phyloP scores from a whole-genome alignment of 1,140 invertebrate genomes.

The Zaprionus gabonicus region DNA sequence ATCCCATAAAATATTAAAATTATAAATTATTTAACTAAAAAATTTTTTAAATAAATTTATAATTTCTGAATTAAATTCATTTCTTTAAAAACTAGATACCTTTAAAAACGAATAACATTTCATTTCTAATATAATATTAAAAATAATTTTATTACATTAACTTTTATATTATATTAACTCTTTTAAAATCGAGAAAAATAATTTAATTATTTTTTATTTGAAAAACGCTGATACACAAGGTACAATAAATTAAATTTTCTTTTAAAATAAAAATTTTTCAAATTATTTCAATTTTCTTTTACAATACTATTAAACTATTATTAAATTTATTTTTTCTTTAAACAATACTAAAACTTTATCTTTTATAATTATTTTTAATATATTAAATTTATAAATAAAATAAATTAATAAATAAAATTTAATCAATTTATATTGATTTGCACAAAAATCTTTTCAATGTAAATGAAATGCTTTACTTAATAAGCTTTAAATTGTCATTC shows the following conservation, averaged over 20 bases:
- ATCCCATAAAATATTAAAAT: no score
- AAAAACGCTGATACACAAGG: slow-evolving; percentile 89
- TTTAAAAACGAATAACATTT: no score
- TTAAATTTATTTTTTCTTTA: slow-evolving; percentile 83
- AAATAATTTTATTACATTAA: no score
- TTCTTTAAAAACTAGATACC: no score
- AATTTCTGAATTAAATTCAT: no score
- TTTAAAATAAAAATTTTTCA: slow-evolving; percentile 84
- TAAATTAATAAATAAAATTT: slow-evolving; percentile 75
- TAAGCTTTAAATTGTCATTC: slow-evolving; percentile 85
- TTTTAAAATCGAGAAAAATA: slow-evolving; percentile 88
- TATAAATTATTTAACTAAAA: no score
- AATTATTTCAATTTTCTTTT: slow-evolving; percentile 75
- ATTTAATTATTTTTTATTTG: slow-evolving; percentile 85
- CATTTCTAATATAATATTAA: no score
- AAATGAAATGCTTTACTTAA: slow-evolving; percentile 57
- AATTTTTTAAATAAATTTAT: no score
- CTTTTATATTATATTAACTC: no score
- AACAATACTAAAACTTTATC: slow-evolving; percentile 85
- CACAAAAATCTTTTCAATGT: slow-evolving; percentile 40
- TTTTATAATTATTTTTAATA: slow-evolving; percentile 82
- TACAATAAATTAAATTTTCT: slow-evolving; percentile 86
- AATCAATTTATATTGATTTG: slow-evolving; percentile 33
- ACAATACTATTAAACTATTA: slow-evolving; percentile 85
- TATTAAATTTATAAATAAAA: slow-evolving; percentile 85